These are phyloP conservation scores for Ascidia mentula DNA, from an alignment of 23 tunicate genomes.

Conservation along the genomic window DNA sequence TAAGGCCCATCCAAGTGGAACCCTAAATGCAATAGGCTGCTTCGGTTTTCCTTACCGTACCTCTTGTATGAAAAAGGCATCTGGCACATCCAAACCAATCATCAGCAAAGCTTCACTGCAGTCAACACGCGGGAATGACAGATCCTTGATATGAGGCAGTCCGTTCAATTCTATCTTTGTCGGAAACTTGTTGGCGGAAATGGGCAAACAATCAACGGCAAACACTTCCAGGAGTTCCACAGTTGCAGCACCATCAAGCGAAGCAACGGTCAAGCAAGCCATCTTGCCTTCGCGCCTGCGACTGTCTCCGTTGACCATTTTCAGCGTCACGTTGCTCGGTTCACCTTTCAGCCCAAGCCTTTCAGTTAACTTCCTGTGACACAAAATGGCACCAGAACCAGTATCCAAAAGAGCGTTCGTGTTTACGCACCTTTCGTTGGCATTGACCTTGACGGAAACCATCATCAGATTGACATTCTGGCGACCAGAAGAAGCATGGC, in stretches of 20 bases:
- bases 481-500: not conserved
- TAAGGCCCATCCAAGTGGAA: too few species aligned
- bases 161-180: too few species aligned
- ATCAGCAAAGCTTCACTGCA: too few species aligned
- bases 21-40: too few species aligned
- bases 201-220: not conserved
- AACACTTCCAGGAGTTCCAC: not conserved
- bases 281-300: constrained; percentile 2
- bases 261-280: not conserved
- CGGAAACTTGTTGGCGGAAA: too few species aligned
- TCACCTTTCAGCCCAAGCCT: constrained; percentile 5
- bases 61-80: too few species aligned
- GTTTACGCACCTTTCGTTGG: not conserved
- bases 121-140: too few species aligned
- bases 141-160: too few species aligned
- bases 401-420: not conserved
- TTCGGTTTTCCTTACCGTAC: too few species aligned
- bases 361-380: not conserved
- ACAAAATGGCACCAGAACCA: too few species aligned
- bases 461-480: not conserved
- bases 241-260: not conserved
- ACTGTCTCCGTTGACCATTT: constrained; percentile 5
- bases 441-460: constrained; percentile 2
- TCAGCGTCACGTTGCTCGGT: not conserved
- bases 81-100: too few species aligned